Evolutionary conservation across 2,797 vertebrate species (phyloP).

Genomic region (Diglossa cyanea): DNA sequence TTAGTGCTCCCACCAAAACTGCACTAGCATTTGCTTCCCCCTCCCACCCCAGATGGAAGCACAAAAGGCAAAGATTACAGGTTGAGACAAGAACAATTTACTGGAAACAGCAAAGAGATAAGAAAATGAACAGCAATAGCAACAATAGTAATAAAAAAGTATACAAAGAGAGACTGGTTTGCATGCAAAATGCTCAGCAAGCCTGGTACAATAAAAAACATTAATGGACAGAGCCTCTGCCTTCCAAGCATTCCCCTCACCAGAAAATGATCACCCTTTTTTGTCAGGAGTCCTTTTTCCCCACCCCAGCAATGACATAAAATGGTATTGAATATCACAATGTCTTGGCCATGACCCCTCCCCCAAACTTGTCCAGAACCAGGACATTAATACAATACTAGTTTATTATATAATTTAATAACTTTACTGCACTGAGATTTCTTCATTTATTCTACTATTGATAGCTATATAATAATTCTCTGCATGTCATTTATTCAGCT

Average conservation of each 20-base stretch:
- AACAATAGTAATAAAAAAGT: background rate
- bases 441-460: conserved; percentile 21
- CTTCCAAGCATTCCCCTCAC: background rate
- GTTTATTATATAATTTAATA: conserved; percentile 1
- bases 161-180: background rate
- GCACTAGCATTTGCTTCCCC: background rate
- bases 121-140: background rate
- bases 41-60: background rate
- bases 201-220: background rate
- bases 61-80: accelerated
- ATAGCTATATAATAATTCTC: background rate
- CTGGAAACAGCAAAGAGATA: background rate
- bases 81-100: background rate
- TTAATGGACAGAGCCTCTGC: background rate
- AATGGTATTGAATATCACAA: background rate
- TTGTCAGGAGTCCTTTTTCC: background rate
- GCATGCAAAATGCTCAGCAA: background rate
- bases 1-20: background rate
- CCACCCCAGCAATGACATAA: background rate
- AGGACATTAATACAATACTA: background rate
- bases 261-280: background rate
- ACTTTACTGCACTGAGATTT: background rate
- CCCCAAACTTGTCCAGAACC: background rate
- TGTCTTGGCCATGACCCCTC: background rate
- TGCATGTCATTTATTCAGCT: background rate